These are phyloP conservation scores for Gambusia yucatana DNA, from an alignment of 2,797 vertebrate species.

Conservation along the genomic window DNA sequence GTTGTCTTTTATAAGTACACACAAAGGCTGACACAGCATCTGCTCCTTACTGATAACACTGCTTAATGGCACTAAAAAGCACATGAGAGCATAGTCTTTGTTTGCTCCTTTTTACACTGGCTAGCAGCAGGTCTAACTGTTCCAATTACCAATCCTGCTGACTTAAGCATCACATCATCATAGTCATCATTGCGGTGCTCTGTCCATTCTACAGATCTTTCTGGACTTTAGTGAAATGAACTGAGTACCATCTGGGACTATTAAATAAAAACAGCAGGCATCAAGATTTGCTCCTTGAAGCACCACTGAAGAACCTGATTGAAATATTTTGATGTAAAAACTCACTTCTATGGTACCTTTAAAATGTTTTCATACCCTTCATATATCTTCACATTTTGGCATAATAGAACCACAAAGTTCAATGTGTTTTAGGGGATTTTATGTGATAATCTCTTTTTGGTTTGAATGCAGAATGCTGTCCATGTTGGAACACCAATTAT, in stretches of 20 bases:
- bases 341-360: slow-evolving; percentile 27
- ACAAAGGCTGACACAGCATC: slow-evolving; percentile 48
- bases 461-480: neutral
- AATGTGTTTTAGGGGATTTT: slow-evolving; percentile 1
- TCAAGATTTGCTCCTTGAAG: slow-evolving; percentile 37
- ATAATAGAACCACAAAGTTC: neutral
- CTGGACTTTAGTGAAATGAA: slow-evolving; percentile 67
- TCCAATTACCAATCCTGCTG: slow-evolving; percentile 64
- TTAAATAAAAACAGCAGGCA: slow-evolving; percentile 58
- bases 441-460: neutral
- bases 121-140: slow-evolving; percentile 55
- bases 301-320: slow-evolving; percentile 42
- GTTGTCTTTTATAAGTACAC: slow-evolving; percentile 3
- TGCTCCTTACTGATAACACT: slow-evolving; percentile 63
- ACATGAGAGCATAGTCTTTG: slow-evolving; percentile 47
- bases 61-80: slow-evolving; percentile 50
- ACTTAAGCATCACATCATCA: slow-evolving; percentile 65
- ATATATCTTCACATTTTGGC: neutral
- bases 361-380: neutral
- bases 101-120: slow-evolving; percentile 50
- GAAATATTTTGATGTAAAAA: slow-evolving; percentile 47
- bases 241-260: slow-evolving; percentile 60
- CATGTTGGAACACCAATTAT: neutral
- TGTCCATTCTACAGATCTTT: slow-evolving; percentile 46
- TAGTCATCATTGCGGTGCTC: slow-evolving; percentile 44